Evolutionary conservation across 1,140 invertebrate genomes (phyloP), one percentile per base, ranked within the genome.

Genomic region (Leptopilina boulardi): DNA sequence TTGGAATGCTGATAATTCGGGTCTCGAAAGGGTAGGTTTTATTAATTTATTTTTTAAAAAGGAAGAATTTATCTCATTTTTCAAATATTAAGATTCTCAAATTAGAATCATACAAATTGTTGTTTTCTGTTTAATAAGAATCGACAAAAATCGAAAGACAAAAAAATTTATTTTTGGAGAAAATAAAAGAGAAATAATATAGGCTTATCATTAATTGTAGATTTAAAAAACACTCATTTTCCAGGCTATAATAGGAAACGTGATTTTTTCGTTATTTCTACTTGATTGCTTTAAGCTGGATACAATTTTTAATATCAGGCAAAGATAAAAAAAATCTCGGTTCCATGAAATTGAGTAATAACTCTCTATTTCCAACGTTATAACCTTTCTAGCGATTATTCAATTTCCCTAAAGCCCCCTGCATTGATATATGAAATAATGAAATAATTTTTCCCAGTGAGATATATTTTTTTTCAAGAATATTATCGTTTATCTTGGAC

Each of bases 1-100:
- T 0, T 98, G 97, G 97, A 98, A 98, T 89, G 96, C 97, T 2
- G 97, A 98, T 87, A 98, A 98, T 89, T 98, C 97, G 0, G 96
- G 96, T 44, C 91, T 97, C 4, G 93, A 94, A 82, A 91, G 94
- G 91, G 94, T 95, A 87, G 92, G 91, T 89, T 56, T 56, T 6
- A 23, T 26, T 59, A 11, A 44, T 44, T 15, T 44, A 44, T 59
- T 59, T 9, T 11, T 23, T 11, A 59, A 54, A 19, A 54, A 2
- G 6, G 19, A 15, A 47, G 9, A 38, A 38, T 3, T n/a, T n/a
- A 13, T 10, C 44, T 47, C 15, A n/a, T 47, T 47, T 47, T 13
- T 47, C 9, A 38, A 38, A 38, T 38, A 38, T 38, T n/a, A n/a
- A n/a, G n/a, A n/a, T n/a, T n/a, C n/a, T n/a, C n/a, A n/a, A n/a